Conservation (phyloP, 2,888 invertebrate genomes). For the Tetramorium bicarinatum region DNA sequence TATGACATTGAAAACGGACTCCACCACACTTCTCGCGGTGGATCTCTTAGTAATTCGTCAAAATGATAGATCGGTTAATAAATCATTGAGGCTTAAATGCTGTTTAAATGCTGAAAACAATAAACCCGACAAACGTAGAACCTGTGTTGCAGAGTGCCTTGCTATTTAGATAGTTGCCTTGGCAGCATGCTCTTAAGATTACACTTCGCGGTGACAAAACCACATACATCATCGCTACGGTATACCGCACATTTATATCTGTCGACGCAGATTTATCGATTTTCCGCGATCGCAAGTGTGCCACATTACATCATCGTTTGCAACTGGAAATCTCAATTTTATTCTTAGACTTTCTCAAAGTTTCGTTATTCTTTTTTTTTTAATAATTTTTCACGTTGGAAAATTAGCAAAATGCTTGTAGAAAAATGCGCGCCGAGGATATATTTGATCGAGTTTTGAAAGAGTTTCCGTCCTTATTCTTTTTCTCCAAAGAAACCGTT, state of each 20-base stretch:
- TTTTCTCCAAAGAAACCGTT: slow-evolving; percentile 10
- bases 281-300: not conserved
- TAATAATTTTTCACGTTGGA: not conserved
- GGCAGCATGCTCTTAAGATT: slow-evolving; percentile 29
- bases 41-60: not conserved
- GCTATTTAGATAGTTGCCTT: slow-evolving; percentile 29
- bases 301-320: not conserved
- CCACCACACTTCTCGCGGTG: not conserved
- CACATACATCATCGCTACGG: slow-evolving; percentile 28
- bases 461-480: not conserved
- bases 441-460: not conserved
- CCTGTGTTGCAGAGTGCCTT: not conserved
- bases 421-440: not conserved
- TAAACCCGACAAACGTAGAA: slow-evolving; percentile 19
- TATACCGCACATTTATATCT: slow-evolving; percentile 43
- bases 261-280: slow-evolving; percentile 39
- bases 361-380: not conserved
- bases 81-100: slow-evolving; percentile 37
- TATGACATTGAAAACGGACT: slow-evolving; percentile 8
- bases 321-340: slow-evolving; percentile 14
- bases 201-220: slow-evolving; percentile 35
- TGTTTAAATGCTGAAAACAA: slow-evolving; percentile 25
- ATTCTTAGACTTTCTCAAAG: not conserved
- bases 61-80: slow-evolving; percentile 48
- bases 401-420: not conserved